phyloP scores from a whole-genome alignment of 2,888 invertebrate genomes.

The Automeris io region DNA sequence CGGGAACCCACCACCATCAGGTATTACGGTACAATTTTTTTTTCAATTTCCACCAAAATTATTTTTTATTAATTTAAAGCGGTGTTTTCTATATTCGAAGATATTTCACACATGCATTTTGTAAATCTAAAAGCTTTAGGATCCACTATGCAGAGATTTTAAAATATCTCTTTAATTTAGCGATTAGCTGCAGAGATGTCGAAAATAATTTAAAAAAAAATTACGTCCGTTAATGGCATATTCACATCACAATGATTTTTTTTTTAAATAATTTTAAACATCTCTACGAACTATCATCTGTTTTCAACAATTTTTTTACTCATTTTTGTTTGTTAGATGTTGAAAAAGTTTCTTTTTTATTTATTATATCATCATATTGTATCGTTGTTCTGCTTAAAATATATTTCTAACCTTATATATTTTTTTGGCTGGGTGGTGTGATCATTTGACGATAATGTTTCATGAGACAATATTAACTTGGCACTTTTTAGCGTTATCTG shows the following conservation, averaged over 20 bases:
- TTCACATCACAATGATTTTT: no score
- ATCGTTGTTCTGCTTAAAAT: conserved; percentile 45
- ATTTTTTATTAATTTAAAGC: background rate
- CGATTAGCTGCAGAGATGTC: background rate
- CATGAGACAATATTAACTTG: no score
- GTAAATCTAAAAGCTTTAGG: background rate
- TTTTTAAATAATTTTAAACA: conserved; percentile 1
- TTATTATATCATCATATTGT: conserved; percentile 16
- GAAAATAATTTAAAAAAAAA: background rate
- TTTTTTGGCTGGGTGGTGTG: conserved; percentile 40
- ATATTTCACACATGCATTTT: background rate
- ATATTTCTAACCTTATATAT: conserved; percentile 60
- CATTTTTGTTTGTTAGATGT: conserved; percentile 12
- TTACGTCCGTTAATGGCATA: no score
- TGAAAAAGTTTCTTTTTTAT: background rate
- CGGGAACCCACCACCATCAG: conserved; percentile 2
- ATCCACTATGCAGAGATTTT: background rate
- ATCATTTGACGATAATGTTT: conserved; percentile 43
- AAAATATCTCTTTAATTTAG: background rate
- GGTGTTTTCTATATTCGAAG: no score
- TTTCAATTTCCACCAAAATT: background rate
- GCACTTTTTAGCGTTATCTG: no score
- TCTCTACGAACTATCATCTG: conserved; percentile 11
- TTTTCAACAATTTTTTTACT: conserved; percentile 13
- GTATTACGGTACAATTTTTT: conserved; percentile 10